phyloP scores from a whole-genome alignment of 1,140 invertebrate species.

The Teleogryllus occipitalis region DNA sequence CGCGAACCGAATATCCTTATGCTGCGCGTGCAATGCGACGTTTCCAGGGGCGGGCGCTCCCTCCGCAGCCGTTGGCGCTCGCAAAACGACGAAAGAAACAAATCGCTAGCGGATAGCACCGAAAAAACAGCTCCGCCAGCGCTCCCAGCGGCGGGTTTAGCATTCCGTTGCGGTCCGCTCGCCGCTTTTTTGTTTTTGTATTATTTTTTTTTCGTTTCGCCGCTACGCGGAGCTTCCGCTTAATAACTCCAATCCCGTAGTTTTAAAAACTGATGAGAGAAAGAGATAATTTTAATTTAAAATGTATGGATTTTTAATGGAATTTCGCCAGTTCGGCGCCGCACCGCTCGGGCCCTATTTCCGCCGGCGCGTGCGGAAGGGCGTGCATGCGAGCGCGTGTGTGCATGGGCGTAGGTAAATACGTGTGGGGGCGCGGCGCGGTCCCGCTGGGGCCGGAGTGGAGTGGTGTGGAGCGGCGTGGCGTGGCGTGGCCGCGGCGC shows the following conservation, averaged over 20 bases:
- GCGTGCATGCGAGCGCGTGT: no score
- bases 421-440: no score
- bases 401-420: no score
- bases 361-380: no score
- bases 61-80: background rate
- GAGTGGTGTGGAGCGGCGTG: background rate
- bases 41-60: no score
- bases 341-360: no score
- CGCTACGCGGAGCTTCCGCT: background rate
- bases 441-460: background rate
- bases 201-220: background rate
- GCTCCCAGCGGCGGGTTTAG: background rate
- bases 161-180: background rate
- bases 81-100: slow-evolving; percentile 1
- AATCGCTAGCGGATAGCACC: background rate
- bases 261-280: slow-evolving; percentile 5
- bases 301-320: slow-evolving; percentile 5
- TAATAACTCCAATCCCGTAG: slow-evolving; percentile 4
- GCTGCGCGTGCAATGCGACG: no score
- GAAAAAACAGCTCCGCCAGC: background rate
- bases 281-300: slow-evolving; percentile 6
- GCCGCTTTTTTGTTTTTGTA: background rate
- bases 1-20: no score
- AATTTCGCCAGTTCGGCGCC: background rate
- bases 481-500: no score